Evolutionary conservation across 2,888 invertebrate genomes (phyloP).

Genomic region (Tetramorium bicarinatum): DNA sequence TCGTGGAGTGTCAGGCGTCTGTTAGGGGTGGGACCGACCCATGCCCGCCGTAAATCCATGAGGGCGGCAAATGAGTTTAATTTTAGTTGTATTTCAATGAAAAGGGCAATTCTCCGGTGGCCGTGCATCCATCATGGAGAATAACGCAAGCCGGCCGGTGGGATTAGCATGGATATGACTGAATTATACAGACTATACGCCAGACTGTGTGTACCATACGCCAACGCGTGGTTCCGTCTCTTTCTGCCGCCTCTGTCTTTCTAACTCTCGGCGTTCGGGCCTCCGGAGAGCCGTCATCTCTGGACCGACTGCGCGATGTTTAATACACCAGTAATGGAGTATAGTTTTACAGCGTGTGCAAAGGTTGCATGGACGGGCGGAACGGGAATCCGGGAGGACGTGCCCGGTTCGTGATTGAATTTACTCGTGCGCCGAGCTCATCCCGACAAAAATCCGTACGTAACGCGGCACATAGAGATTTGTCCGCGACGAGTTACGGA

Average conservation of each 20-base stretch:
- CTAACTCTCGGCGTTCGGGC: slow-evolving; percentile 70
- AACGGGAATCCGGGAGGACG: slow-evolving; percentile 5
- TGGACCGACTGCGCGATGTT: slow-evolving; percentile 73
- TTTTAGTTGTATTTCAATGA: slow-evolving; percentile 85
- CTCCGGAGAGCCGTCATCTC: slow-evolving; percentile 81
- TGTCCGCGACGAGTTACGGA: background rate
- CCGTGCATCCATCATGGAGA: slow-evolving; percentile 84
- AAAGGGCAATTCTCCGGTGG: slow-evolving; percentile 83
- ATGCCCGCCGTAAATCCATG: slow-evolving; percentile 71
- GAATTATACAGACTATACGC: slow-evolving; percentile 85
- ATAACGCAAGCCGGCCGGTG: slow-evolving; percentile 81
- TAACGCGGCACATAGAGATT: background rate
- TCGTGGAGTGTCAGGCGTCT: slow-evolving; percentile 29
- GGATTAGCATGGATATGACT: slow-evolving; percentile 85
- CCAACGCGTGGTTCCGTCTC: slow-evolving; percentile 66
- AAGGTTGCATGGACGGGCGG: slow-evolving; percentile 11
- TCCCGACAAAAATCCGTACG: slow-evolving; percentile 2
- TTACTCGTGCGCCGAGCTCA: slow-evolving; percentile 38
- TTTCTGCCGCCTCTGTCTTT: slow-evolving; percentile 65
- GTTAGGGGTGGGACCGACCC: slow-evolving; percentile 14
- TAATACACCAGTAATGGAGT: slow-evolving; percentile 75
- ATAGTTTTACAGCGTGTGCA: slow-evolving; percentile 62
- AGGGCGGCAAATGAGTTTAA: slow-evolving; percentile 83
- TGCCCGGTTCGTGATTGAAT: slow-evolving; percentile 65
- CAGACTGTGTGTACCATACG: slow-evolving; percentile 83